phyloP scores from a whole-genome alignment of 2,113 vertebrate species.

The Ursus arctos region DNA sequence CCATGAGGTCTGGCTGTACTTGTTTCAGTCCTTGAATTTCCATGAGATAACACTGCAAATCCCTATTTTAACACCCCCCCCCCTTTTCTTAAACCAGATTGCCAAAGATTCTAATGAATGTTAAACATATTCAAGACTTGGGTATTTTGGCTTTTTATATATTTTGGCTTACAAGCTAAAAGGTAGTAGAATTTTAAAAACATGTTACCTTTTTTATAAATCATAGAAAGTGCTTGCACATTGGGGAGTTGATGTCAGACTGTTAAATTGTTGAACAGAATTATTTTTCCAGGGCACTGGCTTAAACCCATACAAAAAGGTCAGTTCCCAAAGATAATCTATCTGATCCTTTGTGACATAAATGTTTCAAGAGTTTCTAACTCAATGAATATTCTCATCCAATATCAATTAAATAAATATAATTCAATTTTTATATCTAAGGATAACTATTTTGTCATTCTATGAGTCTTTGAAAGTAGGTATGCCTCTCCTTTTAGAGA shows the following conservation, averaged over 20 bases:
- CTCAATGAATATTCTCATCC: background rate
- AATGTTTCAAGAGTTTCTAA: conserved; percentile 23
- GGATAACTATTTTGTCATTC: background rate
- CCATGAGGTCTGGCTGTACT: background rate
- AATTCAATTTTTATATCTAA: background rate
- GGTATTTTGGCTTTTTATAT: background rate
- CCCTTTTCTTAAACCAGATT: background rate
- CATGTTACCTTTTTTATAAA: background rate
- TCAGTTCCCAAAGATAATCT: background rate
- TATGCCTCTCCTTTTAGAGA: background rate
- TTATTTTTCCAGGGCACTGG: background rate
- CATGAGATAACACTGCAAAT: background rate
- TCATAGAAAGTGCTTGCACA: background rate
- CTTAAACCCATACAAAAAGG: background rate
- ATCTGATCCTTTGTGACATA: background rate
- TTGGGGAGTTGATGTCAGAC: background rate
- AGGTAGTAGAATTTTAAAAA: background rate
- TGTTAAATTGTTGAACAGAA: background rate
- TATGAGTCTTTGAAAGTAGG: background rate
- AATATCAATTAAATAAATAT: conserved; percentile 1
- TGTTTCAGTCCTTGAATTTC: conserved; percentile 21
- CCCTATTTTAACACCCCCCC: background rate
- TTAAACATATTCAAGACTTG: background rate
- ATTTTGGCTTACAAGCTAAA: background rate
- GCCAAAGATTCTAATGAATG: background rate